phyloP scores from a whole-genome alignment of 2,797 vertebrate genomes.

The Myotis pilosus region DNA sequence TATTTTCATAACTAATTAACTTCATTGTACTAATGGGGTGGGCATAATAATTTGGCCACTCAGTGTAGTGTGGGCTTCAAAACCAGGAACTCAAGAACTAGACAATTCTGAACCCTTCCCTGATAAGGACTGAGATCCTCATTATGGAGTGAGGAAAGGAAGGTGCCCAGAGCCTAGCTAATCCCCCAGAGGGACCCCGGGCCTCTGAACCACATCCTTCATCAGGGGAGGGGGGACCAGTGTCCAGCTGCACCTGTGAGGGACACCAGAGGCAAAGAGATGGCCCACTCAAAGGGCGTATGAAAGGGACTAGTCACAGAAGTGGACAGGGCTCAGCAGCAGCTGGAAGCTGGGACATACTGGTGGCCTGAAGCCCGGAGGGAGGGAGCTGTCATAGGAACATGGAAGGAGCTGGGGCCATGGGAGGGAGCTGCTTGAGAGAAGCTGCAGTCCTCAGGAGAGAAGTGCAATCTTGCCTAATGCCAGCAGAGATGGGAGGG shows the following conservation, averaged over 20 bases:
- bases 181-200: not conserved
- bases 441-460: not conserved
- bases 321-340: not conserved
- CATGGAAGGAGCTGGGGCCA: not conserved
- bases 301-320: not conserved
- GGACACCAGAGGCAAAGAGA: not conserved
- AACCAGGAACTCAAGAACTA: not conserved
- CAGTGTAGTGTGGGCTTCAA: not conserved
- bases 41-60: too few relatives aligned
- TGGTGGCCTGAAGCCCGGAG: not conserved
- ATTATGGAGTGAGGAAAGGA: not conserved
- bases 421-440: too few relatives aligned
- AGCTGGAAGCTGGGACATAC: not conserved
- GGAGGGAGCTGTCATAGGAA: not conserved
- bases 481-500: not conserved
- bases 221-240: not conserved
- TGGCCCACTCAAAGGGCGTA: not conserved
- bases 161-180: not conserved
- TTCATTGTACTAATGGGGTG: too few relatives aligned
- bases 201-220: not conserved
- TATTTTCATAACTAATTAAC: too few relatives aligned
- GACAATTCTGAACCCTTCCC: not conserved
- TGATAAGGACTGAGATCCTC: not conserved
- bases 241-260: not conserved
- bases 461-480: accelerated